Percentiles rank a stretch among this genome's conserved stretches.
Evolutionary conservation across 2,113 vertebrate species (phyloP).

Genomic region (Apus apus): DNA sequence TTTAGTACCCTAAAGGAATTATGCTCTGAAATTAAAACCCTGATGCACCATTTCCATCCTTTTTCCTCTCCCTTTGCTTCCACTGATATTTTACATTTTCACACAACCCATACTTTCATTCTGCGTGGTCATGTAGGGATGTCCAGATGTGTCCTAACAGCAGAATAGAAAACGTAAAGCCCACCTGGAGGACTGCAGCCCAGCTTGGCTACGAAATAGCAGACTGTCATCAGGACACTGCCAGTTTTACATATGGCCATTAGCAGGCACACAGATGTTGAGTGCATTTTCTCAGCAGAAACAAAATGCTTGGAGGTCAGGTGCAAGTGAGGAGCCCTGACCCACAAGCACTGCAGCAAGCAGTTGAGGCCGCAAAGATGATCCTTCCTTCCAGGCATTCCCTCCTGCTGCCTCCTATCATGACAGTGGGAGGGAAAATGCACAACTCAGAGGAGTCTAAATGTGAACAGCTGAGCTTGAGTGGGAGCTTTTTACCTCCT

Average conservation of each 20-base stretch:
- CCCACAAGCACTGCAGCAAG: rapidly evolving
- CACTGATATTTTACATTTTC: background rate
- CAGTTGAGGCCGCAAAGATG: background rate
- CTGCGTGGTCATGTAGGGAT: rapidly evolving
- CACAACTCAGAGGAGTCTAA: conserved; percentile 35
- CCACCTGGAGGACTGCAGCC: background rate
- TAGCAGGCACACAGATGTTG: background rate
- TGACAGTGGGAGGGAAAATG: background rate
- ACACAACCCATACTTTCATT: rapidly evolving
- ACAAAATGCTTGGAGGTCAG: background rate
- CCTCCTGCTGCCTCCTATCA: conserved; percentile 29
- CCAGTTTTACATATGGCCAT: background rate
- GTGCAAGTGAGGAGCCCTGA: background rate
- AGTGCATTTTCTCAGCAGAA: background rate
- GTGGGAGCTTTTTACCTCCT: conserved; percentile 34
- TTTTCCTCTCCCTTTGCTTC: background rate
- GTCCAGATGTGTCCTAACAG: background rate
- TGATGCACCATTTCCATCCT: background rate
- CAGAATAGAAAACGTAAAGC: background rate
- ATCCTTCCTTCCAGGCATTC: background rate
- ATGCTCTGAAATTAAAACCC: background rate
- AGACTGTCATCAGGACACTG: background rate
- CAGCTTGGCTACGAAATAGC: background rate
- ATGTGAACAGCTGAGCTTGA: conserved; percentile 47
- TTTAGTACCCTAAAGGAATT: background rate